Evolutionary conservation across 2,113 vertebrate species (phyloP).

Genomic region (Zosterops hypoxanthus): DNA sequence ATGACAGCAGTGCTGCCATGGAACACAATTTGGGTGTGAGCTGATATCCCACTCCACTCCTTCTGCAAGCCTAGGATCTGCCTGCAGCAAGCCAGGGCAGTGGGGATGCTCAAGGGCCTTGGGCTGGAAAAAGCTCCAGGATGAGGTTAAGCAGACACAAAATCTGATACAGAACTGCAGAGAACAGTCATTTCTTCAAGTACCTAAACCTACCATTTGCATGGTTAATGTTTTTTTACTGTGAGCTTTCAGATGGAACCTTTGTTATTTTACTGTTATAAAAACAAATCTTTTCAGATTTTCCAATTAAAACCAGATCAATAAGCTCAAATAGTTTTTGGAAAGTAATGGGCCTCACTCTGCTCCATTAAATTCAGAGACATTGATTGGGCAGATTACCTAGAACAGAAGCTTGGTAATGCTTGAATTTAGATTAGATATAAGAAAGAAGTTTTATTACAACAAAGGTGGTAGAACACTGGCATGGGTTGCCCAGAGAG

Average conservation of each 20-base stretch:
- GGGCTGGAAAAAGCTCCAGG: background rate
- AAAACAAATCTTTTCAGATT: background rate
- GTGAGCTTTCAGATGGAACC: background rate
- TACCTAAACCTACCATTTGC: background rate
- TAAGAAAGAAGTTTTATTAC: background rate
- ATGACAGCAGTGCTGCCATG: background rate
- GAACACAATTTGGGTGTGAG: background rate
- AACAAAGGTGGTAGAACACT: background rate
- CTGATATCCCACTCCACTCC: background rate
- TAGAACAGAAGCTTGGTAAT: background rate
- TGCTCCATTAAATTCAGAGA: background rate
- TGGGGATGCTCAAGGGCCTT: background rate
- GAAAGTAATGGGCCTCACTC: background rate
- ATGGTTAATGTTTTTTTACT: background rate
- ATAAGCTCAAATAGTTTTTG: background rate
- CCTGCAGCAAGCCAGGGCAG: background rate
- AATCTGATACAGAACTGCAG: background rate
- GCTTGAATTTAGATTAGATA: background rate
- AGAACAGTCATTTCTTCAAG: background rate
- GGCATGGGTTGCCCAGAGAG: background rate
- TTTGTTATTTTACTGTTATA: background rate
- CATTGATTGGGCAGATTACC: background rate
- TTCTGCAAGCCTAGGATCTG: background rate
- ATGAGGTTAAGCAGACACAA: rapidly evolving
- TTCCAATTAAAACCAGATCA: background rate